Evolutionary conservation across 2,888 invertebrate genomes (phyloP).

Genomic region (Tricholauxania praeusta): DNA sequence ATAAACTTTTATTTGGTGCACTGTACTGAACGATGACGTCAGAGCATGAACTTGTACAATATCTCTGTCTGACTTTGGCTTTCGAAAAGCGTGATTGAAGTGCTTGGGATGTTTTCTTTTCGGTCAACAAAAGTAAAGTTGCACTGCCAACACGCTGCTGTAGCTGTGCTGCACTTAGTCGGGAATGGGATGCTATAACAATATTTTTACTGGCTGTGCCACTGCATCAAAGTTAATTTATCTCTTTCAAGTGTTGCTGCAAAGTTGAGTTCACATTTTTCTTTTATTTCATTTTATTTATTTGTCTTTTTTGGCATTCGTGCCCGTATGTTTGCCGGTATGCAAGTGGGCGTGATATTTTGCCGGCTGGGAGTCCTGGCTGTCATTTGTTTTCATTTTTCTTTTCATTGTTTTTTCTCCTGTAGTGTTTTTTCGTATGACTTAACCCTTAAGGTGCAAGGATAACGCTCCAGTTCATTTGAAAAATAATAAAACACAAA

Average conservation of each 20-base stretch:
- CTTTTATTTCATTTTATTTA: constrained; percentile 29
- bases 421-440: neutral
- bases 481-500: neutral
- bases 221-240: constrained; percentile 56
- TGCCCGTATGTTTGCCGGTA: neutral
- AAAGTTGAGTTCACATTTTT: constrained; percentile 23
- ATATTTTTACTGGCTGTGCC: constrained; percentile 43
- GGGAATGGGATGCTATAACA: constrained; percentile 16
- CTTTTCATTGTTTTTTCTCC: constrained; percentile 31
- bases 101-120: too few species aligned
- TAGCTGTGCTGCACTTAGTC: too few species aligned
- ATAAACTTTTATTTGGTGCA: neutral
- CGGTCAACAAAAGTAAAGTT: too few species aligned
- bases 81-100: neutral
- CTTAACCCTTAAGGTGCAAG: constrained; percentile 4
- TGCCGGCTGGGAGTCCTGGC: neutral
- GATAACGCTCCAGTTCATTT: constrained; percentile 18
- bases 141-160: too few species aligned
- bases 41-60: neutral
- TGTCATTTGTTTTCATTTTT: constrained; percentile 11
- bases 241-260: constrained; percentile 43
- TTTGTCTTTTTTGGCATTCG: constrained; percentile 17
- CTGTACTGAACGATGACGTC: constrained; percentile 3
- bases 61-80: neutral
- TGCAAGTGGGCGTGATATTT: neutral